Evolutionary conservation across 2,888 invertebrate genomes (phyloP), one percentile per base, ranked within the genome.

Genomic region (Alcis repandata): DNA sequence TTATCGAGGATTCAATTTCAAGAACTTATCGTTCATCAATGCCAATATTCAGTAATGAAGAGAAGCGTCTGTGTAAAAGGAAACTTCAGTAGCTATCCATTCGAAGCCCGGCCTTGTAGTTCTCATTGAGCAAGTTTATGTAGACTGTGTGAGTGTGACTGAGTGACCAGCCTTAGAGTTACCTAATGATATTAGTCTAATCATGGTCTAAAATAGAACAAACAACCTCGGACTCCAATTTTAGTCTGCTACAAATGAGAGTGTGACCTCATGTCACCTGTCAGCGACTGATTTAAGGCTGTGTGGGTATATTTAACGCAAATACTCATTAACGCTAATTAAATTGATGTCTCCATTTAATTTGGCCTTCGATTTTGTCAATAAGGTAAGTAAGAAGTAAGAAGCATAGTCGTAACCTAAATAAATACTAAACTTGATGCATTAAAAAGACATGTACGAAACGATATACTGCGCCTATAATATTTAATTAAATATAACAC

Each of bases 291-390:
- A 69, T 65, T 62, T 66, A 69, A 19, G 51, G 40, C 58, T 66
- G 62, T 58, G 52, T 27, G 6, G 27, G 3, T 51, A 43, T 41
- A 51, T 48, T 57, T 69, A 56, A 67, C 60, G 68, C 59, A 52
- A 49, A 46, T 40, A 52, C 20, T 49, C 59, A 67, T 73, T 67
- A 69, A 56, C 57, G 63, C 49, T 69, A 70, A 73, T 72, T 69
- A 61, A 66, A 63, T 53, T 8, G 52, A 54, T 49, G 59, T 59
- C n/a, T n/a, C n/a, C n/a, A n/a, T n/a, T n/a, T n/a, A n/a, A 63
- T 60, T 64, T 45, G 41, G 8, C 53, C 33, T 60, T 59, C 33
- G 53, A 65, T 67, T 58, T 63, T n/a, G 59, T 51, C n/a, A 59
- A 54, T 20, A 51, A 27, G 36, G 38, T 58, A 6, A 32, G n/a